Evolutionary conservation across 2,888 invertebrate genomes (phyloP).

Genomic region (Penaeus monodon): DNA sequence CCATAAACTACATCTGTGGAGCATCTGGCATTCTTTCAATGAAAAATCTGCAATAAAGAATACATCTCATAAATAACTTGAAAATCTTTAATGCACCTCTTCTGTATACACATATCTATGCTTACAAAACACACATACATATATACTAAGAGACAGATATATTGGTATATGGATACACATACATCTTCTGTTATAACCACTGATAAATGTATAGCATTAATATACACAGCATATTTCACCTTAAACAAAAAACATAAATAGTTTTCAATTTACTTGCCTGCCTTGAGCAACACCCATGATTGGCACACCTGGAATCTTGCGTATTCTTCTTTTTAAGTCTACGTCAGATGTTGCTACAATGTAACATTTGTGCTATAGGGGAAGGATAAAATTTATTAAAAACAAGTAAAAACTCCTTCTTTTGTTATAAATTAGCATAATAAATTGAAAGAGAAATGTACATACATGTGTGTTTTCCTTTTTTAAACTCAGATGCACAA

Average conservation of each 20-base stretch:
- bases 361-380: slow-evolving; percentile 92
- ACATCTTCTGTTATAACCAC: too few relatives aligned
- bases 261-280: slow-evolving; percentile 71
- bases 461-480: neutral
- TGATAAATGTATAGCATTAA: neutral
- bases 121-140: neutral
- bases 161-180: too few relatives aligned
- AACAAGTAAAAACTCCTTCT: neutral
- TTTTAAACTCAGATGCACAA: neutral
- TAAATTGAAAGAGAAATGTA: too few relatives aligned
- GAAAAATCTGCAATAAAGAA: slow-evolving; percentile 47
- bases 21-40: slow-evolving; percentile 58
- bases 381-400: neutral
- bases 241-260: slow-evolving; percentile 77
- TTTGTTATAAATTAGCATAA: neutral
- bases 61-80: neutral
- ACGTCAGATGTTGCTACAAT: slow-evolving; percentile 99
- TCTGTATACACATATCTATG: neutral
- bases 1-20: slow-evolving; percentile 43
- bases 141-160: too few relatives aligned
- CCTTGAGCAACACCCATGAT: slow-evolving; percentile 97
- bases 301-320: slow-evolving; percentile 98
- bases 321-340: slow-evolving; percentile 92
- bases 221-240: slow-evolving; percentile 71
- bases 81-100: neutral